A percentile compares a stretch with the other conserved stretches of the same genome.
phyloP scores from a whole-genome alignment of 2,888 invertebrate genomes.

The Hylaea fasciaria region DNA sequence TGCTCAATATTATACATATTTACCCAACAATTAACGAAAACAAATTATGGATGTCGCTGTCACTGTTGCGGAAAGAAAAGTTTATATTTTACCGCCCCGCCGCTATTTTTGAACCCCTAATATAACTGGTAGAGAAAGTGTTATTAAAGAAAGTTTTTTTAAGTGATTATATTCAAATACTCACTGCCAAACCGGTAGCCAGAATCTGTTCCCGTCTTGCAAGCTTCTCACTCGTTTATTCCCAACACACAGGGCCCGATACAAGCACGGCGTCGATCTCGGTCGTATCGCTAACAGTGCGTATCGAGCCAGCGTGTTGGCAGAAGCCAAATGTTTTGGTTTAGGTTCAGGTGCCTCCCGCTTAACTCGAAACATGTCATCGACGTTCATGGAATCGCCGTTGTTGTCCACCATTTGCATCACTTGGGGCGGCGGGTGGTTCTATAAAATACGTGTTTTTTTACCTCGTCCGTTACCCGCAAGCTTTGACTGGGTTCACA shows the following conservation, averaged over 20 bases:
- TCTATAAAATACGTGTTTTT: conserved; percentile 49
- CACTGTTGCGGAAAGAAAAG: no score
- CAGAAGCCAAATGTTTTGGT: conserved; percentile 51
- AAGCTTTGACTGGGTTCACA: no score
- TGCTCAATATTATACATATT: no score
- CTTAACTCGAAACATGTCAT: conserved; percentile 75
- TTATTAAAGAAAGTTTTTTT: no score
- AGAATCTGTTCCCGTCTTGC: conserved; percentile 85
- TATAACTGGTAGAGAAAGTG: no score
- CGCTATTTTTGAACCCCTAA: no score
- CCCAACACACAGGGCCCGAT: conserved; percentile 87
- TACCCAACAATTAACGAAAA: no score
- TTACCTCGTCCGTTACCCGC: neutral
- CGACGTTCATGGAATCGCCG: conserved; percentile 70
- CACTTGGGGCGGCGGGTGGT: conserved; percentile 69
- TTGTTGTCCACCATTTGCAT: conserved; percentile 77
- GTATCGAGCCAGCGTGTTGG: conserved; percentile 83
- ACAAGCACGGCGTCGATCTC: conserved; percentile 85
- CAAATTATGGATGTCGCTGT: no score
- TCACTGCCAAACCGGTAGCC: conserved; percentile 92
- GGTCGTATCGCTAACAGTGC: conserved; percentile 80
- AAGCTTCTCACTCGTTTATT: conserved; percentile 86
- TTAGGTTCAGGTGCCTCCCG: conserved; percentile 50
- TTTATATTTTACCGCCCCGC: no score
- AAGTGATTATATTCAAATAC: conserved; percentile 37